Evolutionary conservation across 2,113 vertebrate genomes (phyloP), one percentile per base, ranked within the genome.

Genomic region (Bujurquina vittata): DNA sequence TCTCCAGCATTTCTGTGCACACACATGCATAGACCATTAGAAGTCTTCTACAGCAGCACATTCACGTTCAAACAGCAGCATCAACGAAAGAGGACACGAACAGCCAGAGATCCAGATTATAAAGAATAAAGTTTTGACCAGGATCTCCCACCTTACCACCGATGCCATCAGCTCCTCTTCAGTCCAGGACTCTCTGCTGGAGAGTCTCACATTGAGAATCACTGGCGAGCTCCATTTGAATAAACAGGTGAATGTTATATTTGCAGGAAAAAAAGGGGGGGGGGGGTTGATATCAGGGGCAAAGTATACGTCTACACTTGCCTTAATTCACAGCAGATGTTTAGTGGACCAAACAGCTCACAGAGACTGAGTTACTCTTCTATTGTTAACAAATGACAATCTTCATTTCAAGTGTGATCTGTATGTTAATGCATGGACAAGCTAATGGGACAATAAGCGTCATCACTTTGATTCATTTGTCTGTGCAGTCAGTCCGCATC

Each of bases 1-100:
- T 99, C 84, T 99, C 97, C 95, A 95, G 96, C 95, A 96, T 96
- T 89, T 97, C 90, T 52, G 93, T 96, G 89, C 96, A 97, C 86
- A 91, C 92, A 81, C 95, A 96, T 54, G 92, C 95, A 10, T 95
- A 95, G 94, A 87, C 11, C 17, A 62, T 49, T 58, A 56, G 87
- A 78, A 26, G 79, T 82, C 72, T 37, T 74, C 88, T 78, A 87
- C 87, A 86, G 77, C 86, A 74, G 67, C 60, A n/a, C 76, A 60
- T 43, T 80, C 55, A 73, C 61, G 26, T 61, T 9, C 76, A 57
- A 22, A 76, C 61, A 62, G 31, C 79, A 67, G 35, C 84, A 85
- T 54, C 73, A 22, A 85, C 60, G 75, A 75, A 76, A 29, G 46
- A 88, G 74, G 81, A 86, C 67, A 79, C 65, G 33, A 33, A 40